Conservation (phyloP, 2,888 invertebrate genomes). For the Ectemnius continuus region DNA sequence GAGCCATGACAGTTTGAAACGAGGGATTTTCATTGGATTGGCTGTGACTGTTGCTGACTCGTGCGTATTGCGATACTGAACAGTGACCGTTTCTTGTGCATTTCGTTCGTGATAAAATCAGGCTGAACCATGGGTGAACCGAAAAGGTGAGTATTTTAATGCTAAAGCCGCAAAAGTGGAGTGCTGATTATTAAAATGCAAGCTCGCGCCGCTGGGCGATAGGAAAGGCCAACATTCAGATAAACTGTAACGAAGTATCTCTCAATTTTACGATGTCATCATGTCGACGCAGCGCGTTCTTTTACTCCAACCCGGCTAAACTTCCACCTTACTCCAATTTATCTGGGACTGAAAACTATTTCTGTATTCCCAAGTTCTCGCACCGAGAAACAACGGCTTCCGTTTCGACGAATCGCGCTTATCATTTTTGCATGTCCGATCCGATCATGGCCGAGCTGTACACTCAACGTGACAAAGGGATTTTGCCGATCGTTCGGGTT, state of each 20-base stretch:
- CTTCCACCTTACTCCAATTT: constrained; percentile 12
- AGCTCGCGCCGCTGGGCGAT: not conserved
- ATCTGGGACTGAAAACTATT: not conserved
- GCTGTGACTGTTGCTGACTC: constrained; percentile 47
- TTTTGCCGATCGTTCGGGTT: constrained; percentile 30
- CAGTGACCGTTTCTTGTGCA: constrained; percentile 53
- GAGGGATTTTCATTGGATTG: constrained; percentile 48
- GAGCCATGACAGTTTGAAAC: constrained; percentile 55
- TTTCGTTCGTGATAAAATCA: constrained; percentile 53
- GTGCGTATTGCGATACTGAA: constrained; percentile 47
- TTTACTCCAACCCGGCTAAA: constrained; percentile 32
- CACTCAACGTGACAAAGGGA: constrained; percentile 62
- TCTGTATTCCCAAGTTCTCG: not conserved
- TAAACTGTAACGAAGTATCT: constrained; percentile 61
- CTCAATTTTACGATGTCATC: constrained; percentile 79
- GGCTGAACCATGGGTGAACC: constrained; percentile 71
- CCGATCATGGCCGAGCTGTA: constrained; percentile 57
- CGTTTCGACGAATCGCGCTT: constrained; percentile 36
- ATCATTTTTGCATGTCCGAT: constrained; percentile 45
- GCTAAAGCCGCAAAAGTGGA: not conserved
- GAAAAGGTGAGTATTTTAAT: constrained; percentile 67
- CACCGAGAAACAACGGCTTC: not conserved
- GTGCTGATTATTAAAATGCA: not conserved
- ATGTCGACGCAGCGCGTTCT: constrained; percentile 74
- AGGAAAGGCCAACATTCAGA: constrained; percentile 18